These are phyloP conservation scores for Sesamia nonagrioides DNA, from an alignment of 1,140 invertebrate genomes.

Conservation along the genomic window DNA sequence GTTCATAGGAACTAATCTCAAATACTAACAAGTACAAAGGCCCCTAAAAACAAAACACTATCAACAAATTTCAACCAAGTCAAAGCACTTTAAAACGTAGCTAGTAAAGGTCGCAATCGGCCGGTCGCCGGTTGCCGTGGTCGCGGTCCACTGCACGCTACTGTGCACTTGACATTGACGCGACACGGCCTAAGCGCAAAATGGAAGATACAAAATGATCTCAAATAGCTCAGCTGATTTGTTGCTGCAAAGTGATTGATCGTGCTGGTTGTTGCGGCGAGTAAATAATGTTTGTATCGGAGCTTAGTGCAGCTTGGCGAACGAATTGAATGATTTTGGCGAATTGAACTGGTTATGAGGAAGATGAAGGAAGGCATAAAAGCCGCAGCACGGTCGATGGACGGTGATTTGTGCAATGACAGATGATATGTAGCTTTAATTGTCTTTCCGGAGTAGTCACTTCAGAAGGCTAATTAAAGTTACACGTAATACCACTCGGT, in stretches of 20 bases:
- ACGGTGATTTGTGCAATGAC: too few relatives aligned
- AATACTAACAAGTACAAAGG: neutral
- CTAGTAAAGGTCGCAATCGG: constrained; percentile 9
- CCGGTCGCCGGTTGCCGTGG: neutral
- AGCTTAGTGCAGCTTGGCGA: too few relatives aligned
- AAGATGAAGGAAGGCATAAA: too few relatives aligned
- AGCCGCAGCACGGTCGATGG: too few relatives aligned
- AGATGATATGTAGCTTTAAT: too few relatives aligned
- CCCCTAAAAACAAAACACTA: neutral
- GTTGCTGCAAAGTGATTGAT: constrained; percentile 12
- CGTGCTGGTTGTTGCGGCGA: neutral
- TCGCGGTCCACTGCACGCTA: constrained; percentile 6
- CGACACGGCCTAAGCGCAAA: constrained; percentile 2
- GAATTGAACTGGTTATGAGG: too few relatives aligned
- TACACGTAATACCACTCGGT: too few relatives aligned
- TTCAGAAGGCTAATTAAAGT: too few relatives aligned
- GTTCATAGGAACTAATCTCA: too few relatives aligned
- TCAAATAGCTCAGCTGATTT: constrained; percentile 5
- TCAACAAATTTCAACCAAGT: constrained; percentile 3
- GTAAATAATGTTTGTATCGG: neutral
- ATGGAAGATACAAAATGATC: constrained; percentile 15
- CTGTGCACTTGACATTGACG: constrained; percentile 26
- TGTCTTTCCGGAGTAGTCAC: too few relatives aligned
- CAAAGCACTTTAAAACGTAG: constrained; percentile 10
- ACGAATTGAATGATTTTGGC: too few relatives aligned